Evolutionary conservation across 2,888 invertebrate genomes (phyloP).

Genomic region (Drosophila ustulata): DNA sequence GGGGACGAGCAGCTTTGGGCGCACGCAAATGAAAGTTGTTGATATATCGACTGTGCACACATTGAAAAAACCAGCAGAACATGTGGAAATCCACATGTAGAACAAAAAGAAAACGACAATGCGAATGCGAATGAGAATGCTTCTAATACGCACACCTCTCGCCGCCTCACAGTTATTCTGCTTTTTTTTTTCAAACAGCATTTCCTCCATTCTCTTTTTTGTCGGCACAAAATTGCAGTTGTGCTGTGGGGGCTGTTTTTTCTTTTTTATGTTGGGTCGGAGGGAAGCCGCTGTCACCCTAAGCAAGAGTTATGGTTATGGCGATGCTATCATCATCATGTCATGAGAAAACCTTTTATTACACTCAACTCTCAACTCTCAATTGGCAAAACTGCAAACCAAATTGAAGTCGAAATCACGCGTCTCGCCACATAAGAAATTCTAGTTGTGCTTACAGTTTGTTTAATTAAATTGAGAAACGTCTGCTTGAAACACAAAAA

Average conservation of each 20-base stretch:
- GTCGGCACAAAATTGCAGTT: constrained; percentile 34
- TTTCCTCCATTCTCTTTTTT: not conserved
- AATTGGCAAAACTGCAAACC: not conserved
- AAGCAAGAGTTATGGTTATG: constrained; percentile 47
- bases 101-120: not conserved
- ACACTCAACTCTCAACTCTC: constrained; percentile 7
- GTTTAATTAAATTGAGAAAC: not conserved
- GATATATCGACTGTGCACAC: constrained; percentile 59
- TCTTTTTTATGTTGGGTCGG: not conserved
- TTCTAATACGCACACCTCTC: constrained; percentile 30
- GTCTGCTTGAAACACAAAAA: too few relatives aligned
- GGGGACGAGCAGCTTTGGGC: not conserved
- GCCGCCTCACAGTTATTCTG: not conserved
- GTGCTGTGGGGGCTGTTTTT: constrained; percentile 12
- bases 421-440: not conserved
- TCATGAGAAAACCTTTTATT: constrained; percentile 27
- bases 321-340: constrained; percentile 34
- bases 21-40: constrained; percentile 54
- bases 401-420: constrained; percentile 10
- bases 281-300: not conserved
- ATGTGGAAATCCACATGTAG: constrained; percentile 9
- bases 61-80: constrained; percentile 5
- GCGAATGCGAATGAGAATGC: constrained; percentile 1
- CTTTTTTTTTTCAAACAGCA: not conserved
- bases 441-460: too few relatives aligned